Percentiles rank a stretch among this genome's conserved stretches.
phyloP scores from a whole-genome alignment of 2,888 invertebrate genomes.

The Neoaliturus tenellus region DNA sequence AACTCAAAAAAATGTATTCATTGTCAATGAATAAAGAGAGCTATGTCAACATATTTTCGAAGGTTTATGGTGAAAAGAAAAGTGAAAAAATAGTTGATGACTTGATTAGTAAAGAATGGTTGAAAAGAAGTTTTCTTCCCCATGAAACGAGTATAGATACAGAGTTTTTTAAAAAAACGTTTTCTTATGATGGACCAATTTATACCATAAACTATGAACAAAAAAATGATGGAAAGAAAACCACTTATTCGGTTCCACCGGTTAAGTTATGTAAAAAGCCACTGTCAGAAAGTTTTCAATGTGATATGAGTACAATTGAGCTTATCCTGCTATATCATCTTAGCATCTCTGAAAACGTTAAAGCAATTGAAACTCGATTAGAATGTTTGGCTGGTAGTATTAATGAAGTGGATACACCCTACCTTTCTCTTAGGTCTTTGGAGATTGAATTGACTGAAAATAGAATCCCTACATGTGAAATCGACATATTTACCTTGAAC shows the following conservation, averaged over 20 bases:
- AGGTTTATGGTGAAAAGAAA: background rate
- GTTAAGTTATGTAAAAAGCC: too few relatives aligned
- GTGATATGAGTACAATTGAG: background rate
- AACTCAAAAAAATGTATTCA: background rate
- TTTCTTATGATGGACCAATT: background rate
- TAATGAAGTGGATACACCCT: background rate
- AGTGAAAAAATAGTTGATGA: background rate
- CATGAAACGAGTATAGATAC: background rate
- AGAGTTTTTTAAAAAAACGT: background rate
- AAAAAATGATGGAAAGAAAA: background rate
- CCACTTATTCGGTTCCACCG: too few relatives aligned
- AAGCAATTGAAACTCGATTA: background rate
- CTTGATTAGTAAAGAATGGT: background rate
- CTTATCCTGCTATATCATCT: background rate
- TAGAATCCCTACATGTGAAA: conserved; percentile 57
- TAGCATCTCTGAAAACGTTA: background rate
- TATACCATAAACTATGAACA: background rate
- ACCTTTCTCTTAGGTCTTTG: background rate
- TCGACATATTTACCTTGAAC: conserved; percentile 63
- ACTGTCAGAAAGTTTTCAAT: background rate
- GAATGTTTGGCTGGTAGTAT: background rate
- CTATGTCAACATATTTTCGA: background rate
- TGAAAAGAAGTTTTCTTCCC: background rate
- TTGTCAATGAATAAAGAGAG: background rate
- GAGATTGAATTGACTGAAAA: background rate